Evolutionary conservation across 2,888 invertebrate species (phyloP), one percentile per base, ranked within the genome.

Genomic region (Eupithecia pulchellata): DNA sequence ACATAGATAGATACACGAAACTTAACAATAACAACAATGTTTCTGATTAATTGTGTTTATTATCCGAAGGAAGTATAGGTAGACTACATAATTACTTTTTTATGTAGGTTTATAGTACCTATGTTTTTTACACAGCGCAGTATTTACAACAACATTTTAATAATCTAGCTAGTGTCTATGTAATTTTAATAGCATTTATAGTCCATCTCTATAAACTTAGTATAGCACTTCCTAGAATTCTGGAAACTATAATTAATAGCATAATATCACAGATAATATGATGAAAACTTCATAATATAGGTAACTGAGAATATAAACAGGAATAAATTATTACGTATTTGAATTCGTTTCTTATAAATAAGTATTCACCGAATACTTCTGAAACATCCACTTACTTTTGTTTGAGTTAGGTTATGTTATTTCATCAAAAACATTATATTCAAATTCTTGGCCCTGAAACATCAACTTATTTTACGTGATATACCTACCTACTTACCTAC

Each of bases 1-100:
- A 61, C 76, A 60, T 71, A 64, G 60, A 73, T n/a, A 58, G n/a
- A 4, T 60, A n/a, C 11, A 11, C 13, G 11, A 25, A 25, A 25
- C 4, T 25, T 47, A 3, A 25, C 52, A 52, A 52, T 25, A 52
- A 52, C 52, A 25, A 52, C 20, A 52, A 11, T 25, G 25, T 25
- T 11, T 52, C 25, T 52, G 52, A 52, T 25, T 52, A 11, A 13
- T 52, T 25, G 20, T 25, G 9, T 25, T 25, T 11, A 52, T 25
- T 25, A 25, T 25, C 52, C 52, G 52, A 13, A 52, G 20, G 20
- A 11, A 20, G 52, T 25, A 25, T 25, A 6, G 6, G 9, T 34
- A 52, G 25, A 13, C 20, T 20, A 9, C n/a, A 9, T 20, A 47
- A 20, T 20, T 42, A 42, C 17, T 8, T n/a, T 42, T 8, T n/a